phyloP scores from a whole-genome alignment of 2,113 vertebrate genomes.

The Pagrus major region DNA sequence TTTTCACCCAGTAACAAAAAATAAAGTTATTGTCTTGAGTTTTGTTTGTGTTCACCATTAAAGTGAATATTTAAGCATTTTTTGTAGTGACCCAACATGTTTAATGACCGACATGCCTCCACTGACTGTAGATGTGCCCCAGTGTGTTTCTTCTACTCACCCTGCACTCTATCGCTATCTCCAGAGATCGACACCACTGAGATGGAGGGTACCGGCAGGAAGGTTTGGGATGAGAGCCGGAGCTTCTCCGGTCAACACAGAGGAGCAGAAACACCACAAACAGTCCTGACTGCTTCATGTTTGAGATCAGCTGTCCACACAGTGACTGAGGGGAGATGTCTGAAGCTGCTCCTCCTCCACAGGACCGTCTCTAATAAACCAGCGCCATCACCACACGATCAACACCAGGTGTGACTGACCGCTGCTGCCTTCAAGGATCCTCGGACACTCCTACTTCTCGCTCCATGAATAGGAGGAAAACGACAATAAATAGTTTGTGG shows the following conservation, averaged over 20 bases:
- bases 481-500: neutral
- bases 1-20: neutral
- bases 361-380: neutral
- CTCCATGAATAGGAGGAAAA: neutral
- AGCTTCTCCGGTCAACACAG: neutral
- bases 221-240: conserved; percentile 59
- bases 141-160: conserved; percentile 68
- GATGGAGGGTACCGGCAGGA: conserved; percentile 82
- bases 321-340: neutral
- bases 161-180: conserved; percentile 83
- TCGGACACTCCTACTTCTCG: neutral
- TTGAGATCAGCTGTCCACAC: neutral
- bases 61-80: neutral
- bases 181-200: conserved; percentile 85
- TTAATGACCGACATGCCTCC: neutral
- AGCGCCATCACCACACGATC: conserved; percentile 23
- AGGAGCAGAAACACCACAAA: conserved; percentile 49
- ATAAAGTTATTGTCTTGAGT: neutral
- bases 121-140: neutral
- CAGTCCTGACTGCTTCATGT: conserved; percentile 56
- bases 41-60: neutral
- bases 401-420: conserved; percentile 22
- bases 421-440: conserved; percentile 41
- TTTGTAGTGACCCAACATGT: neutral
- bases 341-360: neutral